Conservation (phyloP, 2,888 invertebrate species). For the Ophioninae sp. region DNA sequence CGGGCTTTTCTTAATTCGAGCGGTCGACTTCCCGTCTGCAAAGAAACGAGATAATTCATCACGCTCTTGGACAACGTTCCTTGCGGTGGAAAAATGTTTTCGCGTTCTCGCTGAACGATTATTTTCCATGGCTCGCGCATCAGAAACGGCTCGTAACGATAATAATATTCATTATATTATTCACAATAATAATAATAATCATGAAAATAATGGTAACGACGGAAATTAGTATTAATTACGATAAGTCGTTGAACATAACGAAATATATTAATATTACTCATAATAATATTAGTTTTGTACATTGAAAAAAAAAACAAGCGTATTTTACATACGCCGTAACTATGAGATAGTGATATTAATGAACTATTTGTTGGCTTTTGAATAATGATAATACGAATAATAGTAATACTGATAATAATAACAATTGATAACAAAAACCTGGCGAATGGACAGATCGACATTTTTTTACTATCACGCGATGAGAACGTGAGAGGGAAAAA, state of each 20-base stretch:
- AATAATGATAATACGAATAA: conserved; percentile 41
- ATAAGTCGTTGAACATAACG: conserved; percentile 47
- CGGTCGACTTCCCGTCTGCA: not conserved
- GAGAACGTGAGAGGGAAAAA: not conserved
- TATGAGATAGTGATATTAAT: conserved; percentile 64
- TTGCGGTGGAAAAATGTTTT: not conserved
- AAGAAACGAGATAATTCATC: not conserved
- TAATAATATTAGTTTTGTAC: conserved; percentile 65
- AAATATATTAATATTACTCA: conserved; percentile 49
- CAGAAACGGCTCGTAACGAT: conserved; percentile 38
- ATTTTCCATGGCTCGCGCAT: conserved; percentile 44
- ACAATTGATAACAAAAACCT: conserved; percentile 38
- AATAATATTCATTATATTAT: conserved; percentile 2
- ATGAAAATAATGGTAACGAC: conserved; percentile 13
- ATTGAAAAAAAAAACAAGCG: conserved; percentile 46
- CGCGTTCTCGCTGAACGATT: not conserved
- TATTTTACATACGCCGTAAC: conserved; percentile 53
- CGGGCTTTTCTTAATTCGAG: not conserved
- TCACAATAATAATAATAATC: not conserved
- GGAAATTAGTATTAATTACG: conserved; percentile 29
- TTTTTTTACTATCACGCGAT: conserved; percentile 53
- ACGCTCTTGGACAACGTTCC: not conserved
- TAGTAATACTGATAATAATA: conserved; percentile 28
- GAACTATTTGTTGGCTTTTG: conserved; percentile 61
- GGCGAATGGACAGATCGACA: conserved; percentile 41